Conservation (phyloP, 2,888 invertebrate genomes). For the Cheilosia urbana region DNA sequence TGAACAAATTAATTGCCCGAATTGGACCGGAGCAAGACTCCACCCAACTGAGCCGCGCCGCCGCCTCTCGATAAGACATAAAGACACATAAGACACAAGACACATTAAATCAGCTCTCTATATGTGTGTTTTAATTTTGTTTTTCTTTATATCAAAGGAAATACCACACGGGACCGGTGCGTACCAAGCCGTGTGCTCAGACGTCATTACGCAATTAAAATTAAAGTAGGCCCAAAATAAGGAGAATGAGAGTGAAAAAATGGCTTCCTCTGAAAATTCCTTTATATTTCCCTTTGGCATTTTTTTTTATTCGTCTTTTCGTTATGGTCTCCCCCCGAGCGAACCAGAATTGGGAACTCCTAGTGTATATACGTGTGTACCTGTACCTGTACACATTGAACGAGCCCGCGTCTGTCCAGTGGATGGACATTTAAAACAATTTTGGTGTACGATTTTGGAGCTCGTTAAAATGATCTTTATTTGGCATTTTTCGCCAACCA, state of each 20-base stretch:
- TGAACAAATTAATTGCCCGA: slow-evolving; percentile 74
- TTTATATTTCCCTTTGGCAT: slow-evolving; percentile 33
- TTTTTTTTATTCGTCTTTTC: background rate
- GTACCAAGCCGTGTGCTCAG: slow-evolving; percentile 24
- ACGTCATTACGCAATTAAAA: slow-evolving; percentile 67
- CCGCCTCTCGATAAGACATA: slow-evolving; percentile 12
- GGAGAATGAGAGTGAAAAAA: background rate
- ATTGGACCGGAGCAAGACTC: slow-evolving; percentile 52
- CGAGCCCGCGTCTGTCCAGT: slow-evolving; percentile 6
- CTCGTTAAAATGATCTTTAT: slow-evolving; percentile 77
- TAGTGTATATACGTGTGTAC: slow-evolving; percentile 23
- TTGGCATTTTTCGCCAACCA: slow-evolving; percentile 71
- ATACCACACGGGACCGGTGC: slow-evolving; percentile 7
- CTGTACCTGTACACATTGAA: no score
- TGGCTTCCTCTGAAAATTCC: slow-evolving; percentile 44
- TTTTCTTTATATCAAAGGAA: slow-evolving; percentile 11
- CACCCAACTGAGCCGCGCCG: slow-evolving; percentile 47
- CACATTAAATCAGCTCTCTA: slow-evolving; percentile 30
- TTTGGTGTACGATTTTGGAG: slow-evolving; percentile 73
- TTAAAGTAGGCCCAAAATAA: slow-evolving; percentile 9
- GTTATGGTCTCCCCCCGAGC: slow-evolving; percentile 18
- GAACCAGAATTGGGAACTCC: slow-evolving; percentile 37
- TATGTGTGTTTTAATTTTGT: slow-evolving; percentile 1
- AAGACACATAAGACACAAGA: background rate
- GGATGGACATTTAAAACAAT: slow-evolving; percentile 62